These are phyloP conservation scores for Capromys pilorides DNA, from an alignment of 2,797 vertebrate genomes.

Conservation along the genomic window DNA sequence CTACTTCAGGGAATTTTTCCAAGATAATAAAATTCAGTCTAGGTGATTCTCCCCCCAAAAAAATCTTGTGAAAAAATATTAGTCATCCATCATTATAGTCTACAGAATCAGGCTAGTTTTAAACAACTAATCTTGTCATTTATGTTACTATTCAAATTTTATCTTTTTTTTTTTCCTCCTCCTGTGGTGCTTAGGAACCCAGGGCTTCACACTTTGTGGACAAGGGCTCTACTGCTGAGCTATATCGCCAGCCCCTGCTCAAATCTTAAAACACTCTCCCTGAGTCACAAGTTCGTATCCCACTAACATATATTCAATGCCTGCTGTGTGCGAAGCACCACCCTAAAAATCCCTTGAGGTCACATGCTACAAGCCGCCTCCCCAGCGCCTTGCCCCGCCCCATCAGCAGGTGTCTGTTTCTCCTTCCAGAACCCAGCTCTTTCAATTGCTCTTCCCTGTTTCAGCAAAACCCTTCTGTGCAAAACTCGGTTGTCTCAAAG, in stretches of 20 bases:
- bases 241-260: too few relatives aligned
- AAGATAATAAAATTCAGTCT: slow-evolving; percentile 11
- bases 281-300: background rate
- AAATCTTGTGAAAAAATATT: background rate
- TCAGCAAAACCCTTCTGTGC: background rate
- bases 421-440: background rate
- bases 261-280: background rate
- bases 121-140: background rate
- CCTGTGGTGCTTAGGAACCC: background rate
- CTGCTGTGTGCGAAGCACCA: background rate
- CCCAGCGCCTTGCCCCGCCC: background rate
- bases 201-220: background rate
- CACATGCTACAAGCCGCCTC: background rate
- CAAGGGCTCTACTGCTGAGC: background rate
- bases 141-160: background rate
- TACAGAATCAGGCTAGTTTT: background rate
- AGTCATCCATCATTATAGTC: background rate
- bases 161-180: background rate
- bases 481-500: background rate
- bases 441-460: background rate
- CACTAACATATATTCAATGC: background rate
- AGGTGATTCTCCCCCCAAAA: background rate
- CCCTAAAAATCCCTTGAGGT: background rate
- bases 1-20: background rate
- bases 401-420: background rate